These are phyloP conservation scores for Triplophysa bombifrons DNA, from an alignment of 2,797 vertebrate genomes.

Conservation along the genomic window DNA sequence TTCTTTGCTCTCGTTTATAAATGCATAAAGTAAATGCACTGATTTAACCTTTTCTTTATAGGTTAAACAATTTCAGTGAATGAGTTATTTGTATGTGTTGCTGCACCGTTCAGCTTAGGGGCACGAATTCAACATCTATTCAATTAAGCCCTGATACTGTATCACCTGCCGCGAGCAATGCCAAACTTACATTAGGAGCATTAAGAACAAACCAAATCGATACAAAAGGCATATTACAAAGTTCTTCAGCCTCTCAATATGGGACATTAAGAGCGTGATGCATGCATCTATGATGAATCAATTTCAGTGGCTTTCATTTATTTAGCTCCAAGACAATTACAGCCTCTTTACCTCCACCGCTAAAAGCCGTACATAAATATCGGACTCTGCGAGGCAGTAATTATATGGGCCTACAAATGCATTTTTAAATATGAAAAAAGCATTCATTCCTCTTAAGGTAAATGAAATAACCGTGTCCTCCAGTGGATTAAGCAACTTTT, in stretches of 20 bases:
- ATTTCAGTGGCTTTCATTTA: slow-evolving; percentile 67
- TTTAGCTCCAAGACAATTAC: slow-evolving; percentile 48
- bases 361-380: slow-evolving; percentile 50
- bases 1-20: not conserved
- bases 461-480: slow-evolving; percentile 36
- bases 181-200: slow-evolving; percentile 34
- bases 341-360: slow-evolving; percentile 13
- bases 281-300: slow-evolving; percentile 68
- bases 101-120: not conserved
- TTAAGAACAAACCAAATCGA: slow-evolving; percentile 52
- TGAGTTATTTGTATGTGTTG: not conserved
- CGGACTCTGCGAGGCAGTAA: slow-evolving; percentile 64
- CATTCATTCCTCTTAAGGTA: slow-evolving; percentile 37
- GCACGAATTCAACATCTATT: slow-evolving; percentile 2
- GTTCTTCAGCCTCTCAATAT: slow-evolving; percentile 38
- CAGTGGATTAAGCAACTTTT: slow-evolving; percentile 27
- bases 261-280: slow-evolving; percentile 59
- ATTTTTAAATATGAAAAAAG: slow-evolving; percentile 36
- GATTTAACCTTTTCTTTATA: not conserved
- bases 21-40: not conserved
- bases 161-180: slow-evolving; percentile 17
- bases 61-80: not conserved
- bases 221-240: slow-evolving; percentile 40
- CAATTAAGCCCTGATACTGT: slow-evolving; percentile 9
- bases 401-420: slow-evolving; percentile 58